A percentile compares a stretch with the other conserved stretches of the same genome.
These are phyloP conservation scores for Synergus itoensis DNA, from an alignment of 2,888 invertebrate genomes.

Conservation along the genomic window DNA sequence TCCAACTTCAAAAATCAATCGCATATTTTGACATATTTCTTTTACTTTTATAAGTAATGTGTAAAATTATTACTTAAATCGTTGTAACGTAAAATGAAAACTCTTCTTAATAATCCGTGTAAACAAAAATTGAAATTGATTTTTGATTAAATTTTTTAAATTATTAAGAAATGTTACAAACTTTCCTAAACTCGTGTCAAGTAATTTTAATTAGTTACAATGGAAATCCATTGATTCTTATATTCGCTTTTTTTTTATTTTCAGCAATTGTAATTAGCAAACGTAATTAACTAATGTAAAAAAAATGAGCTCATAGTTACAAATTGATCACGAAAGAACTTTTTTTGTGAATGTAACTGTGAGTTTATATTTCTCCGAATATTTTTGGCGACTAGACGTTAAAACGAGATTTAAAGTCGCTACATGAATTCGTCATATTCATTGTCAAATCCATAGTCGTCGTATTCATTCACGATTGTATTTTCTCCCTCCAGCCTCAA, in stretches of 20 bases:
- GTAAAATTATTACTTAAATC: conserved; percentile 44
- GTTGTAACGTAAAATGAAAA: conserved; percentile 34
- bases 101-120: not conserved
- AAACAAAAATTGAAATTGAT: not conserved
- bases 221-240: conserved; percentile 4
- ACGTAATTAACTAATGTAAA: not conserved
- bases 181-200: not conserved
- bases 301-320: not conserved
- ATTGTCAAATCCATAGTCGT: conserved; percentile 83
- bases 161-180: not conserved
- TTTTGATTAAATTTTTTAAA: not conserved
- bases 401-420: conserved; percentile 69
- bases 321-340: not conserved
- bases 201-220: not conserved
- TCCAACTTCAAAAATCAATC: conserved; percentile 35
- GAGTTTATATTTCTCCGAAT: conserved; percentile 3
- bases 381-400: conserved; percentile 68
- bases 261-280: conserved; percentile 7
- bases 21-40: not conserved
- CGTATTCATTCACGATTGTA: conserved; percentile 84
- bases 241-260: conserved; percentile 3
- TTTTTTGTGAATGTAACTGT: not conserved
- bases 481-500: conserved; percentile 88
- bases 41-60: conserved; percentile 38
- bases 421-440: conserved; percentile 92